Evolutionary conservation across 2,113 vertebrate genomes (phyloP).

Genomic region (Archilochus colubris): DNA sequence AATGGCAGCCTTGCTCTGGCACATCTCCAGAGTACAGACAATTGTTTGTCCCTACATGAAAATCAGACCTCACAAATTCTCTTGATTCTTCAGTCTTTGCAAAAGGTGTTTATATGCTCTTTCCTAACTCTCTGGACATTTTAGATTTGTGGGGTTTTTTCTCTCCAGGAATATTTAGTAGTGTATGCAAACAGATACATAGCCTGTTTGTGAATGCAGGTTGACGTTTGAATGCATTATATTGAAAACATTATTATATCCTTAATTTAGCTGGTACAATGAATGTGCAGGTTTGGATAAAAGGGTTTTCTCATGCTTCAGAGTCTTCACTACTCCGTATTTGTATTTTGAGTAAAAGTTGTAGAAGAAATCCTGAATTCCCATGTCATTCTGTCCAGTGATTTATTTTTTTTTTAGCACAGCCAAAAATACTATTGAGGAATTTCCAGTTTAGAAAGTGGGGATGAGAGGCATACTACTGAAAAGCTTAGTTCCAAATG

Average conservation of each 20-base stretch:
- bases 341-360: accelerated
- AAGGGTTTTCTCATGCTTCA: background rate
- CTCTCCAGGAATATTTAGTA: background rate
- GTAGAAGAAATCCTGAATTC: background rate
- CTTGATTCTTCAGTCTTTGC: background rate
- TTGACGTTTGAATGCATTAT: background rate
- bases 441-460: background rate
- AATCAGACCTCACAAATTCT: background rate
- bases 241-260: background rate
- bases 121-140: background rate
- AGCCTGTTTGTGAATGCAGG: background rate
- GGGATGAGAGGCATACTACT: background rate
- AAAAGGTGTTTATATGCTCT: background rate
- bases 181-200: background rate
- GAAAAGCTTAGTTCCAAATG: accelerated
- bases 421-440: background rate
- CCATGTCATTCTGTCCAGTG: background rate
- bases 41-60: background rate
- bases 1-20: background rate
- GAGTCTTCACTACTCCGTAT: too few species aligned
- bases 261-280: background rate
- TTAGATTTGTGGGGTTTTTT: background rate
- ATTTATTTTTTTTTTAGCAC: background rate
- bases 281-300: background rate
- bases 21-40: background rate